Evolutionary conservation across 1,140 invertebrate species (phyloP).

Genomic region (Macrotrachela quadricornifera): DNA sequence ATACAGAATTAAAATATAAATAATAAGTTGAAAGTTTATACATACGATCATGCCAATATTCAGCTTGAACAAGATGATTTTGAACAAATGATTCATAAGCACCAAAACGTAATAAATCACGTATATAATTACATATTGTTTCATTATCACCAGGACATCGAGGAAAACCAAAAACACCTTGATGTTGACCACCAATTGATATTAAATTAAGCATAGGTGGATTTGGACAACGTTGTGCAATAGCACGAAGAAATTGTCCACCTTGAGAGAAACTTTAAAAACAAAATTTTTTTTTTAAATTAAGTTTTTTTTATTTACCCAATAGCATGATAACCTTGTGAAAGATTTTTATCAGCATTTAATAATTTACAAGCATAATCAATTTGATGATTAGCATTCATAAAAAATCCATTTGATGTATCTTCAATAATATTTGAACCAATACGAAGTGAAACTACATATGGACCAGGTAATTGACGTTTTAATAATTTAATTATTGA

Average conservation of each 20-base stretch:
- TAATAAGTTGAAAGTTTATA: too few species aligned
- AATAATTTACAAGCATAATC: constrained; percentile 53
- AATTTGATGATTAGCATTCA: constrained; percentile 42
- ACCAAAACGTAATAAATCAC: constrained; percentile 55
- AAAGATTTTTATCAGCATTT: constrained; percentile 44
- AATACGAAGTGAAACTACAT: constrained; percentile 4
- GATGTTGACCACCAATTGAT: constrained; percentile 83
- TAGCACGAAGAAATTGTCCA: constrained; percentile 61
- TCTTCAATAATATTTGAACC: not conserved
- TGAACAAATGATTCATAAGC: constrained; percentile 46
- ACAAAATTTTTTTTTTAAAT: too few species aligned
- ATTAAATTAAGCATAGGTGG: constrained; percentile 66
- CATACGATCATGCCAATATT: constrained; percentile 90
- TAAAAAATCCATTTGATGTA: constrained; percentile 55
- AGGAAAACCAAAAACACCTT: constrained; percentile 58
- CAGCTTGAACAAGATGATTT: constrained; percentile 35
- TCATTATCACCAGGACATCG: constrained; percentile 38
- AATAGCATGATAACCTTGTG: constrained; percentile 72
- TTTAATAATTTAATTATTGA: not conserved
- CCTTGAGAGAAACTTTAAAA: constrained; percentile 62
- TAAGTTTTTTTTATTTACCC: constrained; percentile 32
- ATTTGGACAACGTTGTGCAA: constrained; percentile 68
- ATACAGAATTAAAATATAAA: too few species aligned
- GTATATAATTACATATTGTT: constrained; percentile 52
- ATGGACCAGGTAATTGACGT: not conserved